Evolutionary conservation across 2,797 vertebrate genomes (phyloP), one percentile per base, ranked within the genome.

Genomic region (Chiloscyllium punctatum): DNA sequence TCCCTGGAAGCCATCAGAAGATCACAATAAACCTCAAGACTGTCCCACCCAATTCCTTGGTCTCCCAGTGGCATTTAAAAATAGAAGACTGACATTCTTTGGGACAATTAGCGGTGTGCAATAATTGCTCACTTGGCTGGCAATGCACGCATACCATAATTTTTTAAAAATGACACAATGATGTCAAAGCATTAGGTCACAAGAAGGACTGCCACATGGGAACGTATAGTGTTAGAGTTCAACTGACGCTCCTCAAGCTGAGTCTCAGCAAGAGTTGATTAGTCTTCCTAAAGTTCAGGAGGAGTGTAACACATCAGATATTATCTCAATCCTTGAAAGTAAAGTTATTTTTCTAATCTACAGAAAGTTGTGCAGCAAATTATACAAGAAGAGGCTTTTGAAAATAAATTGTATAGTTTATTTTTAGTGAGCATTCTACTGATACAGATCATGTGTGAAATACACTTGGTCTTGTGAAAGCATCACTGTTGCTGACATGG

Each of bases 371-470:
- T 33, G n/a, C 62, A 23, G 18, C 88, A 91, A 91, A 23, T 27
- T 33, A 33, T 30, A 30, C 51, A 88, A 53, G 25, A 90, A 90
- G 15, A 91, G 18, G 4, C 4, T 62, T n/a, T 27, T 8, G 62
- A 92, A 37, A 68, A 92, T 92, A 42, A 92, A 92, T 92, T n/a
- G 42, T 53, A 72, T 48, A 95, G 21, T 92, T 69, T 92, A 69
- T 95, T 95, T 95, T 51, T 57, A 77, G 51, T 74, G 11, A 72
- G 27, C 30, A 74, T 77, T 57, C 48, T 33, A 21, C 53, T 51
- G 53, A n/a, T 15, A 72, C 88, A 91, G 66, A n/a, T 91, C 88
- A 91, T n/a, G 3, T 91, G 5, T n/a, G 88, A 5, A 7, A 37
- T 42, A 51, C 48, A 95, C 1, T 77, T 57, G 21, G 74, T 3